phyloP scores from a whole-genome alignment of 1,140 invertebrate species.

The Ganaspis sp. region DNA sequence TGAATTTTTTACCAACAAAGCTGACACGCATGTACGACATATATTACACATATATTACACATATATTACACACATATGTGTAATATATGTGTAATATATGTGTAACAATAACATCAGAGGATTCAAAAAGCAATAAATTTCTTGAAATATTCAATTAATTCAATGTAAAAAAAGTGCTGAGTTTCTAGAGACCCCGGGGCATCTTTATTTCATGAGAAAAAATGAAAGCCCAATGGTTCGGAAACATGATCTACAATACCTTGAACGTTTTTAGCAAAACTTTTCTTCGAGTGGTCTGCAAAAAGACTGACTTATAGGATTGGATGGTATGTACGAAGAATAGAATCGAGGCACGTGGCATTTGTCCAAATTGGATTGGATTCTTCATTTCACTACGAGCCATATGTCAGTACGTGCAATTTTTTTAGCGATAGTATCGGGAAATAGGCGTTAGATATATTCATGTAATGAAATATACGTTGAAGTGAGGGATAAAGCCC shows the following conservation, averaged over 20 bases:
- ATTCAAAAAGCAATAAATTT: not conserved
- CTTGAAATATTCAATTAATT: not conserved
- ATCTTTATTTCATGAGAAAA: conserved; percentile 26
- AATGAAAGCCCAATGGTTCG: conserved; percentile 3
- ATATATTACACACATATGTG: no score
- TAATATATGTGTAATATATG: no score
- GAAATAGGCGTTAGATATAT: conserved; percentile 34
- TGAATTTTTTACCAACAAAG: no score
- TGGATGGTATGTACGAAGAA: conserved; percentile 33
- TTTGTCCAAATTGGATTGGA: conserved; percentile 25
- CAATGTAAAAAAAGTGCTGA: not conserved
- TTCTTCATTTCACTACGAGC: conserved; percentile 23
- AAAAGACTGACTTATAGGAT: conserved; percentile 40
- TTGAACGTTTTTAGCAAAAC: conserved; percentile 35
- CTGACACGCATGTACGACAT: no score
- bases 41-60: no score
- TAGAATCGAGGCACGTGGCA: conserved; percentile 40
- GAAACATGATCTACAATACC: conserved; percentile 32
- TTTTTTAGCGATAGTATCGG: conserved; percentile 35
- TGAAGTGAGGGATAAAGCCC: conserved; percentile 12
- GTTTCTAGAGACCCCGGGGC: not conserved
- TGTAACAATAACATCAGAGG: not conserved
- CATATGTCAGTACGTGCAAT: conserved; percentile 32
- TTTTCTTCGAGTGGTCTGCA: conserved; percentile 39
- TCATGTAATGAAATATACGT: conserved; percentile 29